Conservation (phyloP, 2,113 vertebrate genomes). For the Oostethus manadensis region DNA sequence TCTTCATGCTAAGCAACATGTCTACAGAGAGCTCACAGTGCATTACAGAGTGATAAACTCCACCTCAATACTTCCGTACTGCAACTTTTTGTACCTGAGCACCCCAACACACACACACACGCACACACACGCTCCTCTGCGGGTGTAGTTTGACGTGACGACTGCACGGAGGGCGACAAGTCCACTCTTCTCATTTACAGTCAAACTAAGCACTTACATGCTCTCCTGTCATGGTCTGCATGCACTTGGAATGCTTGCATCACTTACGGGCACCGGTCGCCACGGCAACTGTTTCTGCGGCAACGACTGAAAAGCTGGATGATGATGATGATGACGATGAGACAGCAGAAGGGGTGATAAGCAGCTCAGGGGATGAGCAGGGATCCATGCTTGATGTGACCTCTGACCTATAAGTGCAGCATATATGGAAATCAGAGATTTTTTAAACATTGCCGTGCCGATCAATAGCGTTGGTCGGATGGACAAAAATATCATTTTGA, state of each 20-base stretch:
- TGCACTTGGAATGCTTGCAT: conserved; percentile 68
- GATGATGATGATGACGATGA: conserved; percentile 43
- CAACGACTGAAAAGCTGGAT: conserved; percentile 52
- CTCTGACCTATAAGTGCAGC: conserved; percentile 20
- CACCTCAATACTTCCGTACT: background rate
- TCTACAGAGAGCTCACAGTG: conserved; percentile 1
- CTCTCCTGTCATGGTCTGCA: conserved; percentile 31
- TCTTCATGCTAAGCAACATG: conserved; percentile 25
- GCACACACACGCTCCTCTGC: background rate
- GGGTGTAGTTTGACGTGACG: background rate
- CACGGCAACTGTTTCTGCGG: conserved; percentile 64
- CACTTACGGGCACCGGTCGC: conserved; percentile 56
- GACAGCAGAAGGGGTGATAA: conserved; percentile 38
- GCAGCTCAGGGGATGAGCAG: conserved; percentile 25
- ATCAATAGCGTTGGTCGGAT: too few relatives aligned
- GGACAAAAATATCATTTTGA: too few relatives aligned
- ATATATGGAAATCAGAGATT: background rate
- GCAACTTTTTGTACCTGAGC: conserved; percentile 19
- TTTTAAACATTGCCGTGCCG: background rate
- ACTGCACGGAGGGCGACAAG: background rate
- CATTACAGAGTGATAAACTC: background rate
- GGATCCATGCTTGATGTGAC: conserved; percentile 18
- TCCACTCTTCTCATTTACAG: conserved; percentile 8
- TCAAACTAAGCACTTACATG: conserved; percentile 7
- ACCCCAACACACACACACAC: background rate